Base-by-base conservation (phyloP, 1,140 invertebrate species). In the Drosophila lacteicornis region DNA sequence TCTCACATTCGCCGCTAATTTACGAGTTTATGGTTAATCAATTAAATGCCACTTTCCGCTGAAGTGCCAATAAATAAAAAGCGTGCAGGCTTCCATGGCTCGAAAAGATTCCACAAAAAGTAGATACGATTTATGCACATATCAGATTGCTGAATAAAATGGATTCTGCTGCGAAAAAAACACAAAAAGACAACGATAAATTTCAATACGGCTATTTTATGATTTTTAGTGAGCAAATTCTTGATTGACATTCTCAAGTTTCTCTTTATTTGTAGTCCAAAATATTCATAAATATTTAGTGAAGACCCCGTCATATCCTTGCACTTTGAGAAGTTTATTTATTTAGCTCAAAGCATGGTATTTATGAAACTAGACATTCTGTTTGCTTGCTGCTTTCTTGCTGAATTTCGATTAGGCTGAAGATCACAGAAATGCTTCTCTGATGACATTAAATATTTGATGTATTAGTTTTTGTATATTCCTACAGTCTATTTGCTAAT, bases 1-100 rank as follows among this genome's bases (percentile, higher is more conserved):
- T 33, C 42, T 27, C 55, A 25, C 43, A 11, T 36, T 56, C 36
- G 42, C 27, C 57, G 75, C 50, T 76, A 76, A 77, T 77, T 77
- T 60, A 77, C 55, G 55, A 76, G 63, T 70, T 61, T 49, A 50
- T 80, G 69, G 53, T 78, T 68, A 74, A 67, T 60, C 47, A 78
- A 78, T 79, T 71, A 73, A 42, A 46, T 59, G 38, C 36, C 40
- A 57, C 22, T 61, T 61, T 70, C 57, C 36, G 38, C 27, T 25
- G n/a, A 58, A 36, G 53, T 71, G 66, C 27, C 30, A 59, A 59
- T 43, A 73, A 59, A 71, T 59, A 22, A 59, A 19, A 71, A n/a
- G 68, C 68, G 63, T 58, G 51, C 30, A 27, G 68, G 30, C 33
- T 17, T 19, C 3, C 17, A 33, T 11, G 13, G 30, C 4, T 33